These are phyloP conservation scores for Odontophorus gujanensis DNA, from an alignment of 2,113 vertebrate species.

Conservation along the genomic window DNA sequence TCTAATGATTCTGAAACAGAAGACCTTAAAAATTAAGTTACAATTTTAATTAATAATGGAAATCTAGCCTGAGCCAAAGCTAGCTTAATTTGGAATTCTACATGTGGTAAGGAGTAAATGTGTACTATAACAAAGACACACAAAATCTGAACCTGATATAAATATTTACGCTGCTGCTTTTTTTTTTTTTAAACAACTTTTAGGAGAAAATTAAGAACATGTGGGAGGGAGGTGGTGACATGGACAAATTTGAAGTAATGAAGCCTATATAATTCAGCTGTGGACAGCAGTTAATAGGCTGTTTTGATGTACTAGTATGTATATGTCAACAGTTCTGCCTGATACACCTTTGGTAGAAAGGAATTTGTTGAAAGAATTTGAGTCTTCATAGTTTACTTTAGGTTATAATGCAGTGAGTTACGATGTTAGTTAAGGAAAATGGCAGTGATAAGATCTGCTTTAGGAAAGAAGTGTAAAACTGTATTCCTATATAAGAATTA, in stretches of 20 bases:
- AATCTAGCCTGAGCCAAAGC: neutral
- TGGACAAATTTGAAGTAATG: conserved; percentile 66
- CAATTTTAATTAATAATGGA: neutral
- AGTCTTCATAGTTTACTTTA: neutral
- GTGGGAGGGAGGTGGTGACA: conserved; percentile 56
- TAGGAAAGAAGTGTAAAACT: neutral
- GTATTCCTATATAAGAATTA: neutral
- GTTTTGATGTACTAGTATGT: conserved; percentile 20
- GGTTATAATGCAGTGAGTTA: neutral
- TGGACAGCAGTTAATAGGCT: conserved; percentile 61
- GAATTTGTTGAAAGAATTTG: neutral
- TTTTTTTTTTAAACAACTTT: neutral
- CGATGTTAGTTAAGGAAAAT: neutral
- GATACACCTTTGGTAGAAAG: conserved; percentile 26
- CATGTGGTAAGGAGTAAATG: neutral
- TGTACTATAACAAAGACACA: neutral
- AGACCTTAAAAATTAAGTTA: neutral
- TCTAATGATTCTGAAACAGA: neutral
- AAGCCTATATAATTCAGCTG: conserved; percentile 65
- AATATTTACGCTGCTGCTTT: conserved; percentile 2
- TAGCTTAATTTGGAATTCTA: neutral
- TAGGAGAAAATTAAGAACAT: conserved; percentile 62
- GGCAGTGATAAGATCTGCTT: neutral
- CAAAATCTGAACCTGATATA: neutral
- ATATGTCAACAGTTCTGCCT: conserved; percentile 47